These are phyloP conservation scores for Cyclophora punctaria DNA, from an alignment of 2,888 invertebrate genomes.

Conservation along the genomic window DNA sequence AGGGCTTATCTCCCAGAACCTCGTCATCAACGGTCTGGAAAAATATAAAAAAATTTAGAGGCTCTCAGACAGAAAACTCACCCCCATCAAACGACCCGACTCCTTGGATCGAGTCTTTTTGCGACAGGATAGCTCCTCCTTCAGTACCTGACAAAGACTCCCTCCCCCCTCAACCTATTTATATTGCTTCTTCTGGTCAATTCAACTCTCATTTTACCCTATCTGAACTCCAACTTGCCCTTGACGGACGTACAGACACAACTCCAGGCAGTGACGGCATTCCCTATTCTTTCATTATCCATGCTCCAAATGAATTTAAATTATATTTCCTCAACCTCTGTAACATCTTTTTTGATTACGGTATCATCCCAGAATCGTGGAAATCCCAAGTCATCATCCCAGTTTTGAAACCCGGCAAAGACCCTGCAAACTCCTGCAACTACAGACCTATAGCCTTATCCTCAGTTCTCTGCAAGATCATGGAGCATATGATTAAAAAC, in stretches of 20 bases:
- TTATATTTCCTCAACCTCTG: no score
- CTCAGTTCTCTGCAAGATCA: conserved; percentile 13
- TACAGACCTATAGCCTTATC: conserved; percentile 21
- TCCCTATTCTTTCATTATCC: conserved; percentile 4
- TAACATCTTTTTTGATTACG: not conserved
- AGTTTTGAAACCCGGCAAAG: conserved; percentile 20
- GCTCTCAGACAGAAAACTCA: not conserved
- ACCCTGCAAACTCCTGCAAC: conserved; percentile 5
- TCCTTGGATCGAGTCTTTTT: conserved; percentile 2
- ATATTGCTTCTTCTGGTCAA: not conserved
- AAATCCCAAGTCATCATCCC: conserved; percentile 20
- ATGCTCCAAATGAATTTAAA: no score
- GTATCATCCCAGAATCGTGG: conserved; percentile 13
- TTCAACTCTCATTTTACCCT: not conserved
- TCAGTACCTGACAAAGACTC: not conserved
- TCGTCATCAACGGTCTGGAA: conserved; percentile 8
- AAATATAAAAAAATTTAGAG: conserved; percentile 4
- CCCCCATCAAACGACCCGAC: conserved; percentile 1
- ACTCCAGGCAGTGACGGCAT: conserved; percentile 8
- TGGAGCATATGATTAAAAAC: conserved; percentile 15
- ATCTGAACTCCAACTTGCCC: conserved; percentile 1
- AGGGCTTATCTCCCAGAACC: conserved; percentile 5
- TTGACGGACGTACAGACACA: conserved; percentile 4
- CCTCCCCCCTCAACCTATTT: not conserved
- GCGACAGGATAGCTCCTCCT: conserved; percentile 2